Evolutionary conservation across 2,797 vertebrate species (phyloP).

Genomic region (Tangara arthus): DNA sequence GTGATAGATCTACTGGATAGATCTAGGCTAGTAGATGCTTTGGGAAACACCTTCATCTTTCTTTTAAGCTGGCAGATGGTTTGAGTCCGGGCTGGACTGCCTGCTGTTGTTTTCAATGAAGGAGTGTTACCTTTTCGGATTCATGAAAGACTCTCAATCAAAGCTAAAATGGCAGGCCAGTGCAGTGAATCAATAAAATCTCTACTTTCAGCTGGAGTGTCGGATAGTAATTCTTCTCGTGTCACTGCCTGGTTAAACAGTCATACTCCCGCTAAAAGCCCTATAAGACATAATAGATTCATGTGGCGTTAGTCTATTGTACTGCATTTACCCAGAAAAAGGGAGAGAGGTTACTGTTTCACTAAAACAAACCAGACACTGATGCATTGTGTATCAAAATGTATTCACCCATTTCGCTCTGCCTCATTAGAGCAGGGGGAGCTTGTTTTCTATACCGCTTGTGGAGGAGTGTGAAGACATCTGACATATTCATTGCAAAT

Average conservation of each 20-base stretch:
- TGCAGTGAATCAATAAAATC: conserved; percentile 81
- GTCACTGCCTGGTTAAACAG: conserved; percentile 84
- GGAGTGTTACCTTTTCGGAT: conserved; percentile 79
- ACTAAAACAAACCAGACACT: conserved; percentile 79
- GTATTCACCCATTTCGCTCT: conserved; percentile 67
- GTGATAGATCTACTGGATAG: conserved; percentile 33
- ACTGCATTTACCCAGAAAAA: conserved; percentile 75
- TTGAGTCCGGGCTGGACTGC: conserved; percentile 78
- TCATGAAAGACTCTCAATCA: conserved; percentile 81
- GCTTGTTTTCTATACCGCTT: conserved; percentile 49
- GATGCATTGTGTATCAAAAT: conserved; percentile 75
- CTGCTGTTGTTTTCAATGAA: conserved; percentile 81
- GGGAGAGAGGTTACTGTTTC: conserved; percentile 73
- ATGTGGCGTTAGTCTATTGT: conserved; percentile 79
- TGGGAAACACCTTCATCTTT: conserved; percentile 74
- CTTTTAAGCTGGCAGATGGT: conserved; percentile 89
- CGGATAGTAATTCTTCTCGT: conserved; percentile 79
- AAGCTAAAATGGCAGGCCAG: conserved; percentile 79
- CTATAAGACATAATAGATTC: conserved; percentile 80
- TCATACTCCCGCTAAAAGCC: conserved; percentile 76
- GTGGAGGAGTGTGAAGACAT: conserved; percentile 54
- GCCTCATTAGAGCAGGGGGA: conserved; percentile 62
- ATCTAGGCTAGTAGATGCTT: conserved; percentile 49
- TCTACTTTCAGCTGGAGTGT: conserved; percentile 80
- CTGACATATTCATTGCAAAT: conserved; percentile 61